Percentiles rank a stretch among this genome's conserved stretches.
These are phyloP conservation scores for Leucopsar rothschildi DNA, from an alignment of 2,113 vertebrate species.

Conservation along the genomic window DNA sequence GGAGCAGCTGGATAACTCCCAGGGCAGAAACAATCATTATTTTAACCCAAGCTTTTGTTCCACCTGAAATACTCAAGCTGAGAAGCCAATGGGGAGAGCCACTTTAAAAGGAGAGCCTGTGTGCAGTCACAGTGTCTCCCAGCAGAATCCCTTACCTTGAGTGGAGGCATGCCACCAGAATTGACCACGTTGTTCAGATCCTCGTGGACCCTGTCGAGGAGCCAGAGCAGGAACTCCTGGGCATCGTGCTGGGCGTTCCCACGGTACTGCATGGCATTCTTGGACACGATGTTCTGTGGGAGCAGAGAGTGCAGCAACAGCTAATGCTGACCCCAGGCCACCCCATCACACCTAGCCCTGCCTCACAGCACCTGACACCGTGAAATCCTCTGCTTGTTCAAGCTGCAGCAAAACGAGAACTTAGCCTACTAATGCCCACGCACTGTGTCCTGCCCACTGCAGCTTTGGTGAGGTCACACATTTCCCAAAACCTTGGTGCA, in stretches of 20 bases:
- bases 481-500: background rate
- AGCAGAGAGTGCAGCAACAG: background rate
- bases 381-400: background rate
- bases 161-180: constrained; percentile 73
- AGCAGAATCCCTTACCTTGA: constrained; percentile 76
- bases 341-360: background rate
- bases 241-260: constrained; percentile 96
- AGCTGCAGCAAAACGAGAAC: background rate
- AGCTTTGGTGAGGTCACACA: background rate
- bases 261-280: constrained; percentile 92
- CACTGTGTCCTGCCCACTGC: background rate
- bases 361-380: background rate
- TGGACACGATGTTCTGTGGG: constrained; percentile 88
- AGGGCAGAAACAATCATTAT: background rate
- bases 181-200: constrained; percentile 87
- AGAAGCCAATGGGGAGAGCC: background rate
- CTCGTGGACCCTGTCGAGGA: constrained; percentile 94
- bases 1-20: background rate
- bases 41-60: background rate
- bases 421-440: background rate
- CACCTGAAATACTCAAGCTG: background rate
- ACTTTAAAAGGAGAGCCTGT: background rate
- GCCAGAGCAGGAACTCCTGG: constrained; percentile 97
- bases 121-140: rapidly evolving
- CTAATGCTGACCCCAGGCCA: rapidly evolving